Conservation (phyloP, 2,113 vertebrate genomes). For the Phrynosoma blainvillii region DNA sequence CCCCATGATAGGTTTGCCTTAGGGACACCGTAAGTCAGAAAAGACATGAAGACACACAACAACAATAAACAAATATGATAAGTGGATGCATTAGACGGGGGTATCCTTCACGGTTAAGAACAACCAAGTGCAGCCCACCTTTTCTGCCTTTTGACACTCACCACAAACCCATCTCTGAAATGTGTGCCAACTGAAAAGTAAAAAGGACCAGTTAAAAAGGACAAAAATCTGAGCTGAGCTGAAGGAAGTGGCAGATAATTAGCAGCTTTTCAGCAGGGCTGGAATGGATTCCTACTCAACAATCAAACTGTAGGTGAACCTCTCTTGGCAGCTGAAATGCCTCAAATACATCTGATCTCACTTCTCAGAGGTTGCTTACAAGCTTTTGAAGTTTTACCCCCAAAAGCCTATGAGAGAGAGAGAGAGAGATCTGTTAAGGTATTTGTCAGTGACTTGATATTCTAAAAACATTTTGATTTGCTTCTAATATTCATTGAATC, state of each 20-base stretch:
- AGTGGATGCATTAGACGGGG: no score
- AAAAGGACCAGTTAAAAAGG: background rate
- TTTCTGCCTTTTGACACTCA: background rate
- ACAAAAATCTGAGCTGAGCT: background rate
- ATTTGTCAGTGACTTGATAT: background rate
- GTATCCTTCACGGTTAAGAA: no score
- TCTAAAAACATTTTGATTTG: slow-evolving; percentile 10
- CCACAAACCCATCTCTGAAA: background rate
- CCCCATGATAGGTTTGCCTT: no score
- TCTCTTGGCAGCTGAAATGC: background rate
- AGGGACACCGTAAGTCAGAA: no score
- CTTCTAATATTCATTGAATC: background rate
- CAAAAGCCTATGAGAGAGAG: background rate
- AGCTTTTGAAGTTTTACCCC: background rate
- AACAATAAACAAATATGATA: no score
- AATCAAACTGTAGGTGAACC: background rate
- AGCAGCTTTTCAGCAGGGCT: background rate
- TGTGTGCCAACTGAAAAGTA: slow-evolving; percentile 14
- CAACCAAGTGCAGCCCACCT: no score
- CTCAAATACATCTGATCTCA: background rate
- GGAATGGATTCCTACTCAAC: rapidly evolving
- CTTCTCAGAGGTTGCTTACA: background rate
- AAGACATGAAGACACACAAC: no score
- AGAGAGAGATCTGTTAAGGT: background rate
- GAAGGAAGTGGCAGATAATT: background rate